Conservation (phyloP, 2,797 vertebrate genomes). For the Chloroceryle amazona region DNA sequence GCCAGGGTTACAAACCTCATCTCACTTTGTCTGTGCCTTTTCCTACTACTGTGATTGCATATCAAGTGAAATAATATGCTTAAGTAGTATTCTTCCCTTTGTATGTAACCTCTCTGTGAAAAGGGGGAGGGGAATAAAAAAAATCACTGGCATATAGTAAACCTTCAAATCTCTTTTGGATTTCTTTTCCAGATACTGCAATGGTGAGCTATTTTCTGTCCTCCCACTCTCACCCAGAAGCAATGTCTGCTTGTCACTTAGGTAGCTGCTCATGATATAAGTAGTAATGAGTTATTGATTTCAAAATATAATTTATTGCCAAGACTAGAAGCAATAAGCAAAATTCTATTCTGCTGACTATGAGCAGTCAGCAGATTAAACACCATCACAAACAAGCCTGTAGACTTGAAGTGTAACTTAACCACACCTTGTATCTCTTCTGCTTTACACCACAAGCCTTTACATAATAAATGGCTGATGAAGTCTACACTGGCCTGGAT, state of each 20-base stretch:
- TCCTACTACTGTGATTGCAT: neutral
- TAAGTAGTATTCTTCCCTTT: neutral
- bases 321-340: conserved; percentile 30
- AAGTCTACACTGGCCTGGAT: neutral
- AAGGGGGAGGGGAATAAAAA: neutral
- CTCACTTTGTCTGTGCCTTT: neutral
- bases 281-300: conserved; percentile 61
- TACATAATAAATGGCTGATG: neutral
- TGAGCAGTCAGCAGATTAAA: neutral
- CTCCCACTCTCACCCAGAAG: conserved; percentile 55
- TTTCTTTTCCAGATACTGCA: conserved; percentile 33
- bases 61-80: neutral
- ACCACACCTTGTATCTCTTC: neutral
- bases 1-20: neutral
- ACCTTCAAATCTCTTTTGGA: conserved; percentile 32
- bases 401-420: neutral
- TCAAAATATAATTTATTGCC: conserved; percentile 67
- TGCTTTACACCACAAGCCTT: neutral
- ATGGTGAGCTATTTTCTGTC: conserved; percentile 52
- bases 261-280: conserved; percentile 16
- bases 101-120: neutral
- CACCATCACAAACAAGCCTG: conserved; percentile 23
- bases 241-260: conserved; percentile 55
- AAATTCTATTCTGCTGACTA: conserved; percentile 47
- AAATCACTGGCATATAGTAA: neutral